Percentiles rank a stretch among this genome's conserved stretches.
phyloP scores from a whole-genome alignment of 2,113 vertebrate species.

The Lepisosteus oculatus region DNA sequence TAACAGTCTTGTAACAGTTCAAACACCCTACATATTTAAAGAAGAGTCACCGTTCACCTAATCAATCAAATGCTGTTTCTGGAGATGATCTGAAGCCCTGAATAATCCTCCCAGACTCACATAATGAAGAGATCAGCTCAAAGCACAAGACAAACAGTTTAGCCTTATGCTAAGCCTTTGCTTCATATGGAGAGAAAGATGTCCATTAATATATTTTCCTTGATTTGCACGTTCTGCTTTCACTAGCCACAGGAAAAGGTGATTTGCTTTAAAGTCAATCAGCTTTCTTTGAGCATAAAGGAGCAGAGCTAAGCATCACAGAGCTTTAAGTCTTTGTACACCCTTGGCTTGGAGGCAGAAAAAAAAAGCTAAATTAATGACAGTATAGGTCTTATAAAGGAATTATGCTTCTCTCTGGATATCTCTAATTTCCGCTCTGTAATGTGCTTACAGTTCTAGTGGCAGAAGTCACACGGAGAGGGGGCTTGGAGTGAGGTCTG shows the following conservation, averaged over 20 bases:
- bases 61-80: constrained; percentile 68
- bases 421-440: constrained; percentile 50
- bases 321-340: constrained; percentile 49
- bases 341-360: constrained; percentile 39
- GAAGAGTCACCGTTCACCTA: constrained; percentile 62
- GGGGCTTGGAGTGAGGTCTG: constrained; percentile 33
- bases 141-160: constrained; percentile 73
- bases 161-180: constrained; percentile 55
- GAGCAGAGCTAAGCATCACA: constrained; percentile 45
- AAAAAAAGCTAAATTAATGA: constrained; percentile 54
- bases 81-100: constrained; percentile 69
- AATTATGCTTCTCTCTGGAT: constrained; percentile 43
- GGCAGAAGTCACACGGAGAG: constrained; percentile 44
- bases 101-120: constrained; percentile 63
- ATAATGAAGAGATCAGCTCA: constrained; percentile 79
- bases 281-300: constrained; percentile 59
- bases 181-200: constrained; percentile 68
- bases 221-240: constrained; percentile 61
- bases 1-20: constrained; percentile 19
- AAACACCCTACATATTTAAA: constrained; percentile 14
- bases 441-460: constrained; percentile 46
- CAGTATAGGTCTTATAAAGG: constrained; percentile 37
- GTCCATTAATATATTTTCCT: constrained; percentile 68
- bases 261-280: constrained; percentile 63
- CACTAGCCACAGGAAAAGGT: constrained; percentile 44